These are phyloP conservation scores for Blomia tropicalis DNA, from an alignment of 2,888 invertebrate genomes.

Conservation along the genomic window DNA sequence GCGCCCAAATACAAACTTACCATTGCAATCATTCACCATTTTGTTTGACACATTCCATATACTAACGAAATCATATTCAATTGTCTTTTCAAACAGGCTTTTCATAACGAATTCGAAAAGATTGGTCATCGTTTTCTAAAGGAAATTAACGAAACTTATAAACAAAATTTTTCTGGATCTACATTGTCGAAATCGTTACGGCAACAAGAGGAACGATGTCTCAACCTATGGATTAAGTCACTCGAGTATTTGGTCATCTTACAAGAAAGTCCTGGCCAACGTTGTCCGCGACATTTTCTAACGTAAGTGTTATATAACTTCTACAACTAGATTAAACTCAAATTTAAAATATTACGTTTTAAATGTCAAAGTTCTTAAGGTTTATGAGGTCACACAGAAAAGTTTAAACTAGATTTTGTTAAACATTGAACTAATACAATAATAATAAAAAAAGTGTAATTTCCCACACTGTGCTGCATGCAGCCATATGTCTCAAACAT, in stretches of 20 bases:
- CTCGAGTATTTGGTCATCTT: conserved; percentile 24
- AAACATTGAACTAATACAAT: too few relatives aligned
- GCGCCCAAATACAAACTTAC: too few relatives aligned
- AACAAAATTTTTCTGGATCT: conserved; percentile 7
- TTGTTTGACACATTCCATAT: too few relatives aligned
- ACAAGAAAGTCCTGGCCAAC: conserved; percentile 19
- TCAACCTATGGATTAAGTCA: conserved; percentile 24
- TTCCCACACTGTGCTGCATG: too few relatives aligned
- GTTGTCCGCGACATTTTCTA: conserved; percentile 22
- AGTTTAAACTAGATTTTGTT: too few relatives aligned
- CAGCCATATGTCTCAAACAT: too few relatives aligned
- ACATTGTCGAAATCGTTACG: not conserved
- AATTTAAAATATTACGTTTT: not conserved
- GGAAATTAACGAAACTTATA: conserved; percentile 18
- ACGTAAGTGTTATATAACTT: not conserved
- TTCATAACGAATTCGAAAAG: conserved; percentile 25
- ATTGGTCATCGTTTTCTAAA: conserved; percentile 25
- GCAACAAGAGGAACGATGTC: conserved; percentile 23
- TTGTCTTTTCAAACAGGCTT: conserved; percentile 6
- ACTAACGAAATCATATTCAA: too few relatives aligned
- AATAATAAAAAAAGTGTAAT: too few relatives aligned
- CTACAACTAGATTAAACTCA: not conserved
- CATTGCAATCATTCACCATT: too few relatives aligned
- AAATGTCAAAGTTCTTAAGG: too few relatives aligned
- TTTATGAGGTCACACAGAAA: too few relatives aligned